phyloP scores from a whole-genome alignment of 1,140 invertebrate genomes.

The Caerostris extrusa region DNA sequence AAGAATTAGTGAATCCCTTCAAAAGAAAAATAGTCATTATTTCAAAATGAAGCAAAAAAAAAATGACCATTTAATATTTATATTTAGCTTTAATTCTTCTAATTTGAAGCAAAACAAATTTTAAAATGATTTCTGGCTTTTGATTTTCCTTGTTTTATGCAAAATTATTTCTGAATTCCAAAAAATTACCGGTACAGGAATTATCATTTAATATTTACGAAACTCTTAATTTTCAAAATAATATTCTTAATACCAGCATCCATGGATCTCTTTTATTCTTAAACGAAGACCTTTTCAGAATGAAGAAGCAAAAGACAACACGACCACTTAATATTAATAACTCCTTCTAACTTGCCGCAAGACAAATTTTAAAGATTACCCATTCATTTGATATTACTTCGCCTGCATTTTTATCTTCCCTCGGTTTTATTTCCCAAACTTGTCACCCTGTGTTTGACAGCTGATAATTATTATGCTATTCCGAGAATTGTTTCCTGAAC shows the following conservation, averaged over 20 bases:
- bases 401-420: background rate
- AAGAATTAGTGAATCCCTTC: too few relatives aligned
- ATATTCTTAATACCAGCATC: too few relatives aligned
- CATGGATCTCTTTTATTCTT: too few relatives aligned
- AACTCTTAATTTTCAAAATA: too few relatives aligned
- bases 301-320: background rate
- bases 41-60: background rate
- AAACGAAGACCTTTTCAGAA: background rate
- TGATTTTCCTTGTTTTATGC: background rate
- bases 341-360: background rate
- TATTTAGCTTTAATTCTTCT: background rate
- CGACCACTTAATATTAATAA: background rate
- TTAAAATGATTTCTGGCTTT: background rate
- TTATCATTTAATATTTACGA: background rate
- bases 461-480: conserved; percentile 21
- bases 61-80: background rate
- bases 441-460: background rate
- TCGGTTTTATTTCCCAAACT: background rate
- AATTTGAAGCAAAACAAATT: background rate
- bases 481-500: background rate
- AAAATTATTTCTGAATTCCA: background rate
- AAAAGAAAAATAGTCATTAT: too few relatives aligned
- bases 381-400: background rate
- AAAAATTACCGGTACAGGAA: background rate
- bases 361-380: background rate